Evolutionary conservation across 2,888 invertebrate genomes (phyloP), one percentile per base, ranked within the genome.

Genomic region (Cecidostiba fungosa): DNA sequence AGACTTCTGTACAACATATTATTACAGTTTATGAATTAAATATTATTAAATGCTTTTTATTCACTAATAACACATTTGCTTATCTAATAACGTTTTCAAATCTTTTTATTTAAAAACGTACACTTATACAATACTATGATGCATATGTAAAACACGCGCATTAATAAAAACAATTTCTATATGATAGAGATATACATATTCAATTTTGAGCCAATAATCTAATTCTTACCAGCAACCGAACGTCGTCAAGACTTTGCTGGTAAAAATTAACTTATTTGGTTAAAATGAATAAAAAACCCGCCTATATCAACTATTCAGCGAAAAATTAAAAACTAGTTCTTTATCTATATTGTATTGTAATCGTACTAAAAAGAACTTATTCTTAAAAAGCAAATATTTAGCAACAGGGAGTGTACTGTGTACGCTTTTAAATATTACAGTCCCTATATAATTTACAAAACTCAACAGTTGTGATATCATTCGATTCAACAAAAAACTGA

Each of bases 141-240:
- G 16, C n/a, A 10, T 23, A 36, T 23, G 8, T 4, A 19, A 29
- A 19, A 8, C 14, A 5, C 8, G 29, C 10, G 14, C 32, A 14
- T 29, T 73, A 73, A 43, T 26, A 47, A 36, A 43, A 73, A 73
- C 43, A n/a, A 73, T 14, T 74, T 32, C 29, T 32, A 26, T 50
- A 50, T 6, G 6, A 0, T 50, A 4, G 0, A 16, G 50, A 19
- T 43, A 10, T 50, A n/a, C n/a, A 19, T 43, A 19, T 50, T 19
- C 50, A 3, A 50, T 43, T 43, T 43, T 12, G 8, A 50, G 19
- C 50, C 50, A 19, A 16, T 19, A 4, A 2, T 2, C 2, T 43
- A 1, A 43, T 43, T 43, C 12, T 36, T 36, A 36, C 36, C 32
- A 32, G 32, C 32, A 32, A 32, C 3, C 1, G 3, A 32, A 32